These are phyloP conservation scores for Corythornis vintsioides DNA, from an alignment of 2,113 vertebrate genomes.

Conservation along the genomic window DNA sequence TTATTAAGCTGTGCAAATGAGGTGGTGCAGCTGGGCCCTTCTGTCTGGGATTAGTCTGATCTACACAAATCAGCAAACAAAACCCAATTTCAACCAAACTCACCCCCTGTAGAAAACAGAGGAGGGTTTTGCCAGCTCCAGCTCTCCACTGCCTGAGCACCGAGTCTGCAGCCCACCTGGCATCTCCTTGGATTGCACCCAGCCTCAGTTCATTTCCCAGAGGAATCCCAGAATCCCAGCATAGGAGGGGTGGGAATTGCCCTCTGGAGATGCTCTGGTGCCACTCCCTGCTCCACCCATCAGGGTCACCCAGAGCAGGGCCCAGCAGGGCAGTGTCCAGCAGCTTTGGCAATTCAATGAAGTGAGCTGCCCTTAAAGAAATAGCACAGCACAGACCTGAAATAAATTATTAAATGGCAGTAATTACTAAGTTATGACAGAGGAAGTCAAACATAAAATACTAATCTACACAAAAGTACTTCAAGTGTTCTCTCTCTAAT, in stretches of 20 bases:
- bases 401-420: slow-evolving; percentile 11
- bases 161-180: neutral
- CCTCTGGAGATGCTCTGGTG: no score
- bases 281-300: no score
- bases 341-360: neutral
- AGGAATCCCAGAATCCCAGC: neutral
- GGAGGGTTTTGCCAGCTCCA: neutral
- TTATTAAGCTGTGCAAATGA: neutral
- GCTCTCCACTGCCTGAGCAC: rapidly evolving
- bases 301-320: no score
- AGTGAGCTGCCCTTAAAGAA: neutral
- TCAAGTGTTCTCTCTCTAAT: neutral
- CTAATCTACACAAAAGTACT: neutral
- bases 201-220: neutral
- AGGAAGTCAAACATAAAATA: neutral
- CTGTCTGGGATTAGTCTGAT: neutral
- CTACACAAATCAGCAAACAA: neutral
- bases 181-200: neutral
- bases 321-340: no score
- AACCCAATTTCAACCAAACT: neutral
- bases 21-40: neutral
- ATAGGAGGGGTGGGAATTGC: no score
- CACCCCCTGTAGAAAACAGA: neutral
- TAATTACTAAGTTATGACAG: neutral
- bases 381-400: neutral